Evolutionary conservation across 2,113 vertebrate species (phyloP), one percentile per base, ranked within the genome.

Genomic region (Motacilla alba): DNA sequence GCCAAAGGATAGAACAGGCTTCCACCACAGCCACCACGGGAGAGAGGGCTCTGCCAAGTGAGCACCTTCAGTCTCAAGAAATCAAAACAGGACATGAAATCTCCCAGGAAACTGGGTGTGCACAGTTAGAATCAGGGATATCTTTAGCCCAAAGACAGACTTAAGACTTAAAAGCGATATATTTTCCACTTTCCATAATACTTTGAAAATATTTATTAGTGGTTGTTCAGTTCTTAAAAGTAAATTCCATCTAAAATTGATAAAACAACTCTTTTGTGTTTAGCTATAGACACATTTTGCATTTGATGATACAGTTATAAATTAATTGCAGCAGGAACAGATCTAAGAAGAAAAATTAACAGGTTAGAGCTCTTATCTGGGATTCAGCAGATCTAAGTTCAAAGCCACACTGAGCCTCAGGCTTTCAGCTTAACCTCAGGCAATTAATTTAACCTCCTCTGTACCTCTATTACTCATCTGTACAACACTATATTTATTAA

Each of bases 371-470:
- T 83, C 78, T 82, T 74, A 82, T 83, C 90, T 78, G 75, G 43
- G 59, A 95, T 92, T 92, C 83, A 59, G 55, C 33, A 91, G 62
- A 87, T 94, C 74, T 49, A 55, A 77, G 91, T 93, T 96, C 93
- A 95, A 95, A 96, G 91, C 63, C 52, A 80, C 47, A 55, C 1
- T 63, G 84, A 85, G 90, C 79, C 82, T 73, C 77, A 75, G 66
- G 89, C 93, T 90, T 95, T 77, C 75, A 80, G 70, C 49, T 81
- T 52, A 83, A 96, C 92, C 79, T 70, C 27, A 6, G 59, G 75
- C 92, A 88, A 96, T 74, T 91, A 68, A 86, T 80, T 95, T 93
- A 90, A 90, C 91, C 87, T 94, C 72, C 63, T 19, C 50, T 77
- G 52, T 46, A 62, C 50, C 59, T 86, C 84, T 31, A 43, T 67